phyloP scores from a whole-genome alignment of 2,797 vertebrate genomes.

The Gymnocypris eckloni region DNA sequence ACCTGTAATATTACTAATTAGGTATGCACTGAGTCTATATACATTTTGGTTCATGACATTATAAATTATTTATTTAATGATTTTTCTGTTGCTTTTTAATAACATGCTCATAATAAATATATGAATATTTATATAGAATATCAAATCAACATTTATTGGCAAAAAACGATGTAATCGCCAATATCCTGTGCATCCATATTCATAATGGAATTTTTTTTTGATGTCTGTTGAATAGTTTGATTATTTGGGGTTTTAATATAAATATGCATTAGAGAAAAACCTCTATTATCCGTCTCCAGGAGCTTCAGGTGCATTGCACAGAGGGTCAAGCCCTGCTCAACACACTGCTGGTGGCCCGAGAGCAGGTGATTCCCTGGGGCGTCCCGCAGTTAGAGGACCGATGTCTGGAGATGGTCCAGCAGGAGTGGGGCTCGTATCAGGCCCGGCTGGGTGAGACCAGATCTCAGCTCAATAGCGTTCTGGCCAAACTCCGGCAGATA shows the following conservation, averaged over 20 bases:
- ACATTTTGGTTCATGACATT: not conserved
- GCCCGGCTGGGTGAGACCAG: slow-evolving; percentile 84
- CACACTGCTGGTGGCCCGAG: slow-evolving; percentile 83
- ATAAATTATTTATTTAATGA: not conserved
- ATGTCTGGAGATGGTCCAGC: slow-evolving; percentile 84
- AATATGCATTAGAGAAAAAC: not conserved
- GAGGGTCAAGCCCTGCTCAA: slow-evolving; percentile 90
- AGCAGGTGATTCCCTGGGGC: slow-evolving; percentile 90
- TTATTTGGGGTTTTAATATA: not conserved
- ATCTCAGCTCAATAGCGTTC: slow-evolving; percentile 78
- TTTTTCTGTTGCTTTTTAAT: not conserved
- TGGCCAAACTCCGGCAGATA: slow-evolving; percentile 86
- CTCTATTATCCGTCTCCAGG: slow-evolving; percentile 69
- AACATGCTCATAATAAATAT: not conserved
- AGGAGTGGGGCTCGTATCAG: slow-evolving; percentile 92
- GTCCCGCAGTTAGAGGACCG: slow-evolving; percentile 91
- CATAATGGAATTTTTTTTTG: not conserved
- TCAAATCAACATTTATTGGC: too few relatives aligned
- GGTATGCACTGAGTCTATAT: too few relatives aligned
- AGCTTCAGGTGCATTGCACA: slow-evolving; percentile 87
- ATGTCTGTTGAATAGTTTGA: slow-evolving; percentile 1
- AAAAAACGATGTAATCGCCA: too few relatives aligned
- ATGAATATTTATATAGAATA: not conserved
- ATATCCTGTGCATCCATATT: not conserved
- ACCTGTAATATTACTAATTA: not conserved